Conservation (phyloP, 2,888 invertebrate species). For the Phyllotreta cruciferae region DNA sequence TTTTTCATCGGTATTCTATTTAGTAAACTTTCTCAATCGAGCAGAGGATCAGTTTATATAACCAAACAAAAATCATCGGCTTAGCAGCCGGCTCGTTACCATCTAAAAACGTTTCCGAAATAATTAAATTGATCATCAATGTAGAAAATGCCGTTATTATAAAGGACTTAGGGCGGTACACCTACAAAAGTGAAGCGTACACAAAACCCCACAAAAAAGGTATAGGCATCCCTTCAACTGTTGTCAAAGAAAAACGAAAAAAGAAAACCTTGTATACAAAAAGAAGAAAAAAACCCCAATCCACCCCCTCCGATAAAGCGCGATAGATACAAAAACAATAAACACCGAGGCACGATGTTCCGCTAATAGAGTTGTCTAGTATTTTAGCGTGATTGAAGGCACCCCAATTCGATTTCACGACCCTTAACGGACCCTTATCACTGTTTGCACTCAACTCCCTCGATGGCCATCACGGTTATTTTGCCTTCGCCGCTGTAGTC, state of each 20-base stretch:
- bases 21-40: background rate
- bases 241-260: no score
- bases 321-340: constrained; percentile 39
- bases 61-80: constrained; percentile 5
- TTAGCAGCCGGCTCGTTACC: constrained; percentile 40
- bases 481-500: constrained; percentile 50
- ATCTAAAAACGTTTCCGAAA: constrained; percentile 23
- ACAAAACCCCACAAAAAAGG: constrained; percentile 1
- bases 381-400: constrained; percentile 45
- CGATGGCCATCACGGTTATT: constrained; percentile 49
- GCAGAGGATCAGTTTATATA: background rate
- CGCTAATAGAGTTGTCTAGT: constrained; percentile 54
- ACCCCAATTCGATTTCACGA: constrained; percentile 37
- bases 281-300: constrained; percentile 8
- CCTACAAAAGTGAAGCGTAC: constrained; percentile 24
- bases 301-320: constrained; percentile 6
- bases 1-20: background rate
- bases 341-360: constrained; percentile 44
- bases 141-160: constrained; percentile 54
- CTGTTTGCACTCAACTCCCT: constrained; percentile 50
- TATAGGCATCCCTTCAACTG: background rate
- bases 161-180: constrained; percentile 42
- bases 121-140: constrained; percentile 48
- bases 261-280: no score
- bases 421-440: constrained; percentile 50